Evolutionary conservation across 1,140 invertebrate genomes (phyloP).

Genomic region (Drosophila repleta): DNA sequence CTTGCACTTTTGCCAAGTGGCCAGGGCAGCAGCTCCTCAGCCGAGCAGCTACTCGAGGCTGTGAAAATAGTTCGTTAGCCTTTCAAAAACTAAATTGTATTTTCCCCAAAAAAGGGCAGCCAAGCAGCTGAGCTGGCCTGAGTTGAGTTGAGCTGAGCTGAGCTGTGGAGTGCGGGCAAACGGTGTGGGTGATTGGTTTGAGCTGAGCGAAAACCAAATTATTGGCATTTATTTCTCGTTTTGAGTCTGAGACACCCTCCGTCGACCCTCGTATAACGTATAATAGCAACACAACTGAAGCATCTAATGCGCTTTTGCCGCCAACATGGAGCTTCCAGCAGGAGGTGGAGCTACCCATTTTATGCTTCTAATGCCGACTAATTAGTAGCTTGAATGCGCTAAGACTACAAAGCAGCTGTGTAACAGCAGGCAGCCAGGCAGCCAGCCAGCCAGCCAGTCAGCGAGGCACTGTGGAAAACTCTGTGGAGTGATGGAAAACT

Average conservation of each 20-base stretch:
- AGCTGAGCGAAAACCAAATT: constrained; percentile 70
- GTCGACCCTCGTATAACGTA: not conserved
- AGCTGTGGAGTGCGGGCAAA: not conserved
- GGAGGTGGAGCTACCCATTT: constrained; percentile 8
- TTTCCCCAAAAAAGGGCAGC: constrained; percentile 49
- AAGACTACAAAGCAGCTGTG: constrained; percentile 73
- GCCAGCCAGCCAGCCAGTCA: constrained; percentile 13
- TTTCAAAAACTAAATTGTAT: constrained; percentile 78
- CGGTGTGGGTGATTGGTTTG: constrained; percentile 77
- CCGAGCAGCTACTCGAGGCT: constrained; percentile 46
- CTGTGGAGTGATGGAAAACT: constrained; percentile 53
- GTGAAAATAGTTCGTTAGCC: constrained; percentile 82
- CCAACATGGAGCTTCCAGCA: not conserved
- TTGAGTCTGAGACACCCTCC: constrained; percentile 56
- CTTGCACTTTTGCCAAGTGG: constrained; percentile 72
- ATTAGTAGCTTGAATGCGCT: constrained; percentile 80
- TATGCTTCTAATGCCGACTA: constrained; percentile 71
- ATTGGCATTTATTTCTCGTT: constrained; percentile 81
- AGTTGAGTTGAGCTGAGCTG: not conserved
- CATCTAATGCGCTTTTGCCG: constrained; percentile 72
- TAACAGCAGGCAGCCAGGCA: constrained; percentile 30
- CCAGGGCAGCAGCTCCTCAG: constrained; percentile 28
- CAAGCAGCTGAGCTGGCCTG: not conserved
- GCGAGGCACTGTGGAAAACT: constrained; percentile 16
- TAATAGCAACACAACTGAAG: constrained; percentile 68